Evolutionary conservation across 2,113 vertebrate genomes (phyloP).

Genomic region (Oncorhynchus clarkii): DNA sequence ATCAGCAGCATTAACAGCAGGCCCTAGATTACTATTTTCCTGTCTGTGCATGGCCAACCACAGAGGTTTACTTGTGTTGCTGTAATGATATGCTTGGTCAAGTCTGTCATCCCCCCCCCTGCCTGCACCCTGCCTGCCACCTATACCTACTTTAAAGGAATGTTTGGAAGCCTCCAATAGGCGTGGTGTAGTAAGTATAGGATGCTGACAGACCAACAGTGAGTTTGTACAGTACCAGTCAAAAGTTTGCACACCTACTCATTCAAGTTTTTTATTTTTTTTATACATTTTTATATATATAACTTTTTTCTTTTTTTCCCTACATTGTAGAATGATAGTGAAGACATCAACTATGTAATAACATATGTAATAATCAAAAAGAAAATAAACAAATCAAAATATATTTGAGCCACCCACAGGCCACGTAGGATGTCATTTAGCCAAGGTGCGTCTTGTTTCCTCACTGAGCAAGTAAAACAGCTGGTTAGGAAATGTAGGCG

Average conservation of each 20-base stretch:
- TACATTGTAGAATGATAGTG: too few relatives aligned
- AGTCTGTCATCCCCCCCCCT: constrained; percentile 52
- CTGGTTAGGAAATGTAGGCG: constrained; percentile 25
- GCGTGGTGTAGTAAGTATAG: not conserved
- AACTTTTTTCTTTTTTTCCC: too few relatives aligned
- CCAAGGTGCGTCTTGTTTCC: constrained; percentile 34
- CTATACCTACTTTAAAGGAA: not conserved
- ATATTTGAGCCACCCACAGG: not conserved
- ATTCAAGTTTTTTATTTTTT: too few relatives aligned
- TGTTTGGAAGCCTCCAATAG: not conserved
- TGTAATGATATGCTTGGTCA: constrained; percentile 62
- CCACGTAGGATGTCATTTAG: constrained; percentile 24
- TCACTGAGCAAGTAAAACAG: constrained; percentile 20
- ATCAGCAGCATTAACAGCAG: constrained; percentile 44
- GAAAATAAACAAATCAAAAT: too few relatives aligned
- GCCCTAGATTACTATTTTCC: constrained; percentile 53
- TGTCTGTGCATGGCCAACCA: not conserved
- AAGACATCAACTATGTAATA: too few relatives aligned
- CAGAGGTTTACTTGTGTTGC: constrained; percentile 15
- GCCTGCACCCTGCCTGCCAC: not conserved
- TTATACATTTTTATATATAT: too few relatives aligned
- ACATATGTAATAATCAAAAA: too few relatives aligned
- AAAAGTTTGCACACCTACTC: too few relatives aligned
- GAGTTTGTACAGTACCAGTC: not conserved
- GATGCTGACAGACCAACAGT: not conserved